Conservation (phyloP, 2,113 vertebrate genomes). For the Brevimyrus niger region DNA sequence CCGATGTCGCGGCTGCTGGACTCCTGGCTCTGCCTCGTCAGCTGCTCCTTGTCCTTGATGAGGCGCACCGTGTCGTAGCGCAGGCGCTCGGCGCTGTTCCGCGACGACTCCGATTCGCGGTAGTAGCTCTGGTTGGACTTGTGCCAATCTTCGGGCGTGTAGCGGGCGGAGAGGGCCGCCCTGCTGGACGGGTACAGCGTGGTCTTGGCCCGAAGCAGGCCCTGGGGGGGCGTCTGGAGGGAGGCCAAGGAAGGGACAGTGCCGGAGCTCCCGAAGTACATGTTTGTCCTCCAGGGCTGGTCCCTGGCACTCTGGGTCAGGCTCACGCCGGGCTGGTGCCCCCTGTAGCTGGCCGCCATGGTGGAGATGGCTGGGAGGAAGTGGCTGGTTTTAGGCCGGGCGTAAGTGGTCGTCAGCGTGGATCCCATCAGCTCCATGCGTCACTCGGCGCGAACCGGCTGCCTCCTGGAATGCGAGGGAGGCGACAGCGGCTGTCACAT, state of each 20-base stretch:
- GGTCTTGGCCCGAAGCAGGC: slow-evolving; percentile 59
- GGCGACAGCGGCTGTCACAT: background rate
- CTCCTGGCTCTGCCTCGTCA: slow-evolving; percentile 68
- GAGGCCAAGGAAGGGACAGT: slow-evolving; percentile 51
- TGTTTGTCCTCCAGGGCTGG: slow-evolving; percentile 70
- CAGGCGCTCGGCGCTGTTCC: slow-evolving; percentile 75
- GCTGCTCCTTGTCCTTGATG: slow-evolving; percentile 80
- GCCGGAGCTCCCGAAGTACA: slow-evolving; percentile 64
- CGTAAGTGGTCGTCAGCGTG: slow-evolving; percentile 61
- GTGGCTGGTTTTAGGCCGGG: slow-evolving; percentile 63
- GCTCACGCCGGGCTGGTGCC: slow-evolving; percentile 51
- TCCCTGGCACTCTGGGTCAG: slow-evolving; percentile 54
- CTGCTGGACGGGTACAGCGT: slow-evolving; percentile 74
- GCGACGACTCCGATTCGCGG: slow-evolving; percentile 66
- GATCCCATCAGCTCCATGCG: slow-evolving; percentile 74
- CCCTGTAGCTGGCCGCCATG: slow-evolving; percentile 70
- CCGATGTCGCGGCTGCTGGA: slow-evolving; percentile 75
- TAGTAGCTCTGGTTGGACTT: slow-evolving; percentile 76
- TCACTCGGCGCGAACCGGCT: background rate
- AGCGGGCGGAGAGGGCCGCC: slow-evolving; percentile 61
- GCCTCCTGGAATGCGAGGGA: slow-evolving; percentile 33
- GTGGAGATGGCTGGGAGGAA: slow-evolving; percentile 77
- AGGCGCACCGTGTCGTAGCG: slow-evolving; percentile 69
- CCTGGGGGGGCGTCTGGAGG: slow-evolving; percentile 52
- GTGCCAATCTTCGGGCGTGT: slow-evolving; percentile 81